Percentiles rank a stretch among this genome's conserved stretches.
Evolutionary conservation across 2,113 vertebrate species (phyloP).

Genomic region (Dipodomys stephensi): DNA sequence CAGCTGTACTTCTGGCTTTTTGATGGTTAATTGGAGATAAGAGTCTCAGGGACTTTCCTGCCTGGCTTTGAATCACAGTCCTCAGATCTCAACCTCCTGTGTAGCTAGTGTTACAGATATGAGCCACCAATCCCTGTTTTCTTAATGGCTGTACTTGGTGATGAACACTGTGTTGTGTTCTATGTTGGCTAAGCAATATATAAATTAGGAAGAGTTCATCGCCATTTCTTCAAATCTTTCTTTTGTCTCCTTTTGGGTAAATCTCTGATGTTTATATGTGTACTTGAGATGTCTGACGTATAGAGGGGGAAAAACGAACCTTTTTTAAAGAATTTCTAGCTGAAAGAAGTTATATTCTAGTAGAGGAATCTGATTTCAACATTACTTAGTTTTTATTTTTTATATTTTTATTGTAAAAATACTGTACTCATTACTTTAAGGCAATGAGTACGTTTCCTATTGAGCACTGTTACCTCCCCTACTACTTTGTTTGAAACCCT

Average conservation of each 20-base stretch:
- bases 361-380: slow-evolving; percentile 33
- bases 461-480: too few relatives aligned
- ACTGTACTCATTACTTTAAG: too few relatives aligned
- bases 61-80: too few relatives aligned
- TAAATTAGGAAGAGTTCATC: background rate
- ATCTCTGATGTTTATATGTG: background rate
- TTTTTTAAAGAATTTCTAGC: background rate
- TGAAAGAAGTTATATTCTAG: background rate
- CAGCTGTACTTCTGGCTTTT: too few relatives aligned
- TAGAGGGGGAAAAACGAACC: background rate
- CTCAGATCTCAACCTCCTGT: too few relatives aligned
- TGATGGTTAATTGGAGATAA: too few relatives aligned
- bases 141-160: background rate
- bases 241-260: background rate
- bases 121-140: background rate
- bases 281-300: background rate
- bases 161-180: background rate
- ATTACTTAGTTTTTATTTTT: background rate
- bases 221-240: background rate
- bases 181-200: background rate
- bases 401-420: too few relatives aligned
- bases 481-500: slow-evolving; percentile 16
- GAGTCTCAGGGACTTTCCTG: too few relatives aligned
- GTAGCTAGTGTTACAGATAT: too few relatives aligned
- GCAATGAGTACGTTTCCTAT: too few relatives aligned